A percentile compares a stretch with the other conserved stretches of the same genome.
These are phyloP conservation scores for Agrochola litura DNA, from an alignment of 2,888 invertebrate genomes.

Conservation along the genomic window DNA sequence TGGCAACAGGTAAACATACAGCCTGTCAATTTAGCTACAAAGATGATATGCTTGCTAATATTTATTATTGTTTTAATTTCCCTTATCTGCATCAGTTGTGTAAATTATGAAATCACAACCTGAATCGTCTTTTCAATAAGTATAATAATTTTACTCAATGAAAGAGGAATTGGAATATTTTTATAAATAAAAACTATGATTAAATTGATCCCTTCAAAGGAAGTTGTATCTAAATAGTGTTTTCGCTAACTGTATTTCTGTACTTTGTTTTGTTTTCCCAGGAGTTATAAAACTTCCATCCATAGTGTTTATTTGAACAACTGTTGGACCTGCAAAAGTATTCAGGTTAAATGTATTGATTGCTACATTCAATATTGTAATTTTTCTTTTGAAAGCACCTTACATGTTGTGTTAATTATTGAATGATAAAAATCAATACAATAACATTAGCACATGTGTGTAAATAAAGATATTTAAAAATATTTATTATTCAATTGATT, in stretches of 20 bases:
- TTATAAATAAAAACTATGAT: slow-evolving; percentile 78
- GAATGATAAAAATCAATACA: slow-evolving; percentile 20
- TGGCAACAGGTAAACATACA: slow-evolving; percentile 67
- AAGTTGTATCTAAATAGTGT: slow-evolving; percentile 73
- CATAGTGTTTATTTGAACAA: slow-evolving; percentile 65
- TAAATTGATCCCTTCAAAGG: slow-evolving; percentile 87
- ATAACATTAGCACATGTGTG: slow-evolving; percentile 30
- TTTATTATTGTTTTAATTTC: slow-evolving; percentile 65
- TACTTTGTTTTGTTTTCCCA: slow-evolving; percentile 63
- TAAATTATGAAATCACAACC: slow-evolving; percentile 76
- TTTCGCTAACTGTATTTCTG: slow-evolving; percentile 63
- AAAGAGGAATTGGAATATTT: slow-evolving; percentile 59
- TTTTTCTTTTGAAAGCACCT: slow-evolving; percentile 10
- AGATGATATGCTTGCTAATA: slow-evolving; percentile 77
- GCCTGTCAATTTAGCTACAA: slow-evolving; percentile 68
- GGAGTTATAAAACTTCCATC: slow-evolving; percentile 57
- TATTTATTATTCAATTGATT: slow-evolving; percentile 34
- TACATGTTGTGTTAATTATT: neutral
- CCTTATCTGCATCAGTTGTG: slow-evolving; percentile 63
- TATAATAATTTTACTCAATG: slow-evolving; percentile 56
- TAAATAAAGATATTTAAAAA: slow-evolving; percentile 39
- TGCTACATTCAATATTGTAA: slow-evolving; percentile 3
- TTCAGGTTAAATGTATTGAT: slow-evolving; percentile 45
- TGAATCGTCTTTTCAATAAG: slow-evolving; percentile 60
- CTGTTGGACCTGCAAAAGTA: slow-evolving; percentile 61